Base-by-base conservation (phyloP, 1,140 invertebrate species). In the Saccostrea cuccullata region DNA sequence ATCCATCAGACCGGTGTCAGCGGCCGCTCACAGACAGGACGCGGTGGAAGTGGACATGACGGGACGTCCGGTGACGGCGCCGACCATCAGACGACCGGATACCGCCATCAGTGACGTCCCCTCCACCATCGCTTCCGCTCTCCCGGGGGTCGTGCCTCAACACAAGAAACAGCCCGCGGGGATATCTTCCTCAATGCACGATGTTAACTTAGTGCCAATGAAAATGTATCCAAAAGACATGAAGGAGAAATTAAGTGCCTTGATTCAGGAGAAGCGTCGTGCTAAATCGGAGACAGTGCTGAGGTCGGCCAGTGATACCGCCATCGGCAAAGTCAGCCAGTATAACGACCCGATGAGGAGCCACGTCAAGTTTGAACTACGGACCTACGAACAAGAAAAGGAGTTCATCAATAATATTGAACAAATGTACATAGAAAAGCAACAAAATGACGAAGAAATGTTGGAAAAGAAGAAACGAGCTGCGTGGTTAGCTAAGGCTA, bases 191-290 rank as follows among this genome's bases (percentile, higher is more conserved):
- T 90, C 91, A 73, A 88, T 90, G 47, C 77, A 85, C 55, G 92
- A 92, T 86, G 60, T 89, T 55, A 92, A 88, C 73, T 85, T 89
- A 82, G 92, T 94, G 17, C 94, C 94, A 1, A 94, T 94, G 93
- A 88, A 94, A 82, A 94, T 95, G 94, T 94, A 94, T 67, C 91
- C 94, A 56, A 89, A 91, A 64, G 90, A 93, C 26, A 90, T 94
- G 86, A 92, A 92, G 83, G 91, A 93, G 12, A 93, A 93, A 91
- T 89, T 93, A 17, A 83, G 88, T 67, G 84, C 90, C 13, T 85
- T 93, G 26, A 90, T 92, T 47, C 85, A 92, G 85, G 90, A 93
- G 70, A 90, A 92, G 88, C 84, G 90, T n/a, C 89, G 91, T 47
- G 90, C 91, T 20, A 87, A 84, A 17, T 86, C 88, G 26, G 89